Base-by-base conservation (phyloP, 2,113 vertebrate species). In the Herpailurus yagouaroundi region DNA sequence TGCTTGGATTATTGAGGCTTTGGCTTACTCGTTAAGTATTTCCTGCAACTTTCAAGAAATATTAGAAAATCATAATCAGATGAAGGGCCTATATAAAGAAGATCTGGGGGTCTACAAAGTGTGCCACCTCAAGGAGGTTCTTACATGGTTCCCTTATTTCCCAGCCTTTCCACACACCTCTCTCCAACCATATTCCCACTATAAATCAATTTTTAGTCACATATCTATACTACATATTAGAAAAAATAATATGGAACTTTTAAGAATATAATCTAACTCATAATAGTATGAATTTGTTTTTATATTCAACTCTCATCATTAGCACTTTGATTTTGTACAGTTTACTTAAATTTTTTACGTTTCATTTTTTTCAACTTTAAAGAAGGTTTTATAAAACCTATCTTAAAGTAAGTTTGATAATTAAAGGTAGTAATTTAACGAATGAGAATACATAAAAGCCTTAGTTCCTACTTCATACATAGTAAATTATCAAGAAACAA, bases 11-110 rank as follows among this genome's bases (percentile, higher is more conserved):
- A 76, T 27, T 68, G 31, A 5, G 1, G 1, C 57, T 86, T 68
- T 45, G 2, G 5, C 52, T 97, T 95, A 92, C 33, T 71, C 14
- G 73, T 81, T 52, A 94, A 80, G 71, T 60, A 84, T 82, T 91
- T 95, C 45, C 66, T 90, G 2, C 66, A 36, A 4, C 4, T 82
- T 92, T 95, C 69, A 92, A 80, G 12, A 95, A 92, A 60, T 83
- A 88, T n/a, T 63, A 71, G 1, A 95, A 88, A 55, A 87, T 89
- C 18, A 87, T 86, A 68, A 60, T 50, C 8, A 60, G 36, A 66
- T 5, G 48, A 48, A 88, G 23, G 11, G n/a, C 0, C 9, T 73
- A 23, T 33, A 21, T 64, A 48, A 90, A 64, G 9, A 38, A 88
- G 16, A 69, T 15, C 73, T 38, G 38, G 3, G 16, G 5, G 1